Percentiles rank a stretch among this genome's conserved stretches.
Evolutionary conservation across 2,888 invertebrate species (phyloP).

Genomic region (Napeogenes sylphis): DNA sequence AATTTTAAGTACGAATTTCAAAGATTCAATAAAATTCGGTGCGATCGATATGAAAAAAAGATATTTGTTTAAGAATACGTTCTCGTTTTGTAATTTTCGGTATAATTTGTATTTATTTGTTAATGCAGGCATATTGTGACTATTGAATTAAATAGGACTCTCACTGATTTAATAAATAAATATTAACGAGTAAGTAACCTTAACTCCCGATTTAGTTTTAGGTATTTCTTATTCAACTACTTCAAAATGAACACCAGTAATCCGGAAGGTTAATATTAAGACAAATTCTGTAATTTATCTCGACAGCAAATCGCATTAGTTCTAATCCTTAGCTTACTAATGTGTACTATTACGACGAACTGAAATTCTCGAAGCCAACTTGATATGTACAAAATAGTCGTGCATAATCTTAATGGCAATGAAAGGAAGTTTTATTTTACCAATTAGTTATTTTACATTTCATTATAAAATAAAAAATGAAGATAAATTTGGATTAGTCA

Average conservation of each 20-base stretch:
- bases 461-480: too few species aligned
- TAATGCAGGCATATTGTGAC: too few species aligned
- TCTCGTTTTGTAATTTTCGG: too few species aligned
- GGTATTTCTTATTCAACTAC: neutral
- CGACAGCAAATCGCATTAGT: slow-evolving; percentile 14
- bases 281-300: slow-evolving; percentile 18
- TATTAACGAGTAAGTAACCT: too few species aligned
- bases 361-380: slow-evolving; percentile 17
- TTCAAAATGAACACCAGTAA: neutral
- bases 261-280: slow-evolving; percentile 9
- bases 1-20: slow-evolving; percentile 7
- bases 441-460: neutral
- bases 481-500: too few species aligned
- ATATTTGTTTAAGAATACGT: too few species aligned
- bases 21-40: neutral
- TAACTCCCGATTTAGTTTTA: too few species aligned
- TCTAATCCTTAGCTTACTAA: slow-evolving; percentile 23
- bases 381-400: slow-evolving; percentile 17
- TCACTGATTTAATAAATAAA: too few species aligned
- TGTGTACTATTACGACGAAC: slow-evolving; percentile 16
- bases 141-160: too few species aligned
- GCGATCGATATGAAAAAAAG: too few species aligned
- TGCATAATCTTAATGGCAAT: slow-evolving; percentile 16
- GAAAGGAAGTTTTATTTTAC: neutral
- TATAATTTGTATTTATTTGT: too few species aligned